A percentile compares a stretch with the other conserved stretches of the same genome.
phyloP scores from a whole-genome alignment of 2,113 vertebrate genomes.

The Pseudonaja textilis region DNA sequence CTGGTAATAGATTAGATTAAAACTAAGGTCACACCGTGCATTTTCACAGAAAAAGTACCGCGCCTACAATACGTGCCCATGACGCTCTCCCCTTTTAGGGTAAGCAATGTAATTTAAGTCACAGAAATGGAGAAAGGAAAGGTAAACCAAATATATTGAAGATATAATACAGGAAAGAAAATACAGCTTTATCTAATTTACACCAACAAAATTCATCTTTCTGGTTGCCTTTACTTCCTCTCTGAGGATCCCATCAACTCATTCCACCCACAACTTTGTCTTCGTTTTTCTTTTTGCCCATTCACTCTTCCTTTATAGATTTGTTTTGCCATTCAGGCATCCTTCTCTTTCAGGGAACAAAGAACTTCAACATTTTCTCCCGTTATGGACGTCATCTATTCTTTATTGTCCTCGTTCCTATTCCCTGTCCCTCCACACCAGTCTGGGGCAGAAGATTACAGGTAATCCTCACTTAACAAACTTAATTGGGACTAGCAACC shows the following conservation, averaged over 20 bases:
- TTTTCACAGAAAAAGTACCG: background rate
- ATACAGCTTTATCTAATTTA: background rate
- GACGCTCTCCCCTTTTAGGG: background rate
- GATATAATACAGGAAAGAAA: background rate
- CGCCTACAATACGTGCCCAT: background rate
- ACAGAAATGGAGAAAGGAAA: background rate
- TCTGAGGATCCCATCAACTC: background rate
- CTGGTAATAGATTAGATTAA: constrained; percentile 64
- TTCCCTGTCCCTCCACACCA: background rate
- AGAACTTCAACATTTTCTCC: background rate
- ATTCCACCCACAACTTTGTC: background rate
- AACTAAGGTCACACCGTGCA: background rate
- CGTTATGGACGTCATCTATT: background rate
- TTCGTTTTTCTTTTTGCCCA: background rate
- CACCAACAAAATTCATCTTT: background rate
- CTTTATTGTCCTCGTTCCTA: background rate
- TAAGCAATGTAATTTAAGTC: background rate
- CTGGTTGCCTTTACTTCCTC: background rate
- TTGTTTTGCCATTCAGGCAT: background rate
- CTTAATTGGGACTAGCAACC: background rate
- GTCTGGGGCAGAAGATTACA: background rate
- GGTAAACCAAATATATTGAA: background rate
- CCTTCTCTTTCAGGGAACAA: background rate
- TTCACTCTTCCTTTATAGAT: background rate
- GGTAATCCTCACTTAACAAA: background rate